Conservation (phyloP, 2,113 vertebrate genomes). For the Trochalopteron elliotii region DNA sequence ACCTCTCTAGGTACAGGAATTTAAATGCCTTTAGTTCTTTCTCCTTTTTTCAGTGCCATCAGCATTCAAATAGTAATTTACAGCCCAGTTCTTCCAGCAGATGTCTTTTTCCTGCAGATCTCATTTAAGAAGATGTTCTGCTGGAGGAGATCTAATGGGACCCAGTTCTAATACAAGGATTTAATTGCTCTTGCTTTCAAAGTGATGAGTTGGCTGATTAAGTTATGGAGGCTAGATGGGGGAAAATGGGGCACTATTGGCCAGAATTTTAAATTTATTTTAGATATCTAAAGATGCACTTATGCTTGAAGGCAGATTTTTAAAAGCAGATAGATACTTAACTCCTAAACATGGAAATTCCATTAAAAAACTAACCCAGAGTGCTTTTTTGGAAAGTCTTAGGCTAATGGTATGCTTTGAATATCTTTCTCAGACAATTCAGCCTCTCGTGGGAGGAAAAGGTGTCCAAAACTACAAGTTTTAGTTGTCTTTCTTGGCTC, state of each 20-base stretch:
- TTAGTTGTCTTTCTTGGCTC: not conserved
- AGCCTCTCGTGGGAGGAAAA: not conserved
- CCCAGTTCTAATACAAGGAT: not conserved
- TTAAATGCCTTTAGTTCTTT: conserved; percentile 8
- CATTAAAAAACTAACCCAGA: not conserved
- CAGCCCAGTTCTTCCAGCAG: conserved; percentile 33
- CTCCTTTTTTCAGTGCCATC: conserved; percentile 4
- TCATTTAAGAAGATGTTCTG: conserved; percentile 34
- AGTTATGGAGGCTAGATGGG: not conserved
- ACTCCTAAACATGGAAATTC: not conserved
- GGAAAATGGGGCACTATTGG: not conserved
- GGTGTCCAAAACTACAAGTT: not conserved
- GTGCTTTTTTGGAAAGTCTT: not conserved
- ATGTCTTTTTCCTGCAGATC: conserved; percentile 21
- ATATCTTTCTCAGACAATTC: not conserved
- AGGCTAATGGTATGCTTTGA: not conserved
- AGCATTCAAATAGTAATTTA: conserved; percentile 59
- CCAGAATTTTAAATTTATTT: not conserved
- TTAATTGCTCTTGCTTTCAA: conserved; percentile 56
- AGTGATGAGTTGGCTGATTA: conserved; percentile 54
- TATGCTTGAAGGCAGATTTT: not conserved
- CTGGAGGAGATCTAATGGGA: conserved; percentile 33
- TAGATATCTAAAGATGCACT: not conserved
- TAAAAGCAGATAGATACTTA: not conserved
- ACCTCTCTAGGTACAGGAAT: conserved; percentile 20